Evolutionary conservation across 2,797 vertebrate species (phyloP), one percentile per base, ranked within the genome.

Genomic region (Cottoperca gobio): DNA sequence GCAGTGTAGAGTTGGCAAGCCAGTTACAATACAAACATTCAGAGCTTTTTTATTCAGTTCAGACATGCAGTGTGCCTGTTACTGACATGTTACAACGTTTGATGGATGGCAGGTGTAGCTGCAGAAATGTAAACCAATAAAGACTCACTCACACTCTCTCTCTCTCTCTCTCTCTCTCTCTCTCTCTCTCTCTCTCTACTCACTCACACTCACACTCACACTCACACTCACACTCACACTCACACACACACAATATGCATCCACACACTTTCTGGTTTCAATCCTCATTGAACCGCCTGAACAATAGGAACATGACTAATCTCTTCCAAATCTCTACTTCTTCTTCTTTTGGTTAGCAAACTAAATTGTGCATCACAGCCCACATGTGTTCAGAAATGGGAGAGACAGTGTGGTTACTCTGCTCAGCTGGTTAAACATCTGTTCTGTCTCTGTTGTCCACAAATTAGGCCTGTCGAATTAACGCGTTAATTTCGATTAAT

Each of bases 41-140:
- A 26, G 23, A 33, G 54, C 43, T 17, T 64, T 31, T 58, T 3
- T 17, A 23, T 54, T 14, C 12, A 8, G 11, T 14, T 53, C 43
- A 59, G 16, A 59, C 17, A 1, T 9, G 50, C 57, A 6, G 9
- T 53, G 19, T 23, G 50, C 49, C 28, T 55, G 60, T 70, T 17
- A 0, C 53, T 42, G 70, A 54, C 79, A 11, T 35, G 68, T 37
- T 28, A 2, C 33, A 21, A 63, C 31, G 4, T 43, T 7, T 1
- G 59, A 55, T 26, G 9, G 46, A 60, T 19, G n/a, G 17, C 62
- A 75, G 59, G 53, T 59, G 50, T 7, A 62, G 55, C 59, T 48
- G 40, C 61, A 48, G 17, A n/a, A n/a, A 23, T 40, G 0, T 6
- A 19, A 68, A 35, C 31, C n/a, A 19, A 12, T 21, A 19, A 9